Percentiles rank a stretch among this genome's conserved stretches.
phyloP scores from a whole-genome alignment of 2,797 vertebrate genomes.

The Bufotes viridis region DNA sequence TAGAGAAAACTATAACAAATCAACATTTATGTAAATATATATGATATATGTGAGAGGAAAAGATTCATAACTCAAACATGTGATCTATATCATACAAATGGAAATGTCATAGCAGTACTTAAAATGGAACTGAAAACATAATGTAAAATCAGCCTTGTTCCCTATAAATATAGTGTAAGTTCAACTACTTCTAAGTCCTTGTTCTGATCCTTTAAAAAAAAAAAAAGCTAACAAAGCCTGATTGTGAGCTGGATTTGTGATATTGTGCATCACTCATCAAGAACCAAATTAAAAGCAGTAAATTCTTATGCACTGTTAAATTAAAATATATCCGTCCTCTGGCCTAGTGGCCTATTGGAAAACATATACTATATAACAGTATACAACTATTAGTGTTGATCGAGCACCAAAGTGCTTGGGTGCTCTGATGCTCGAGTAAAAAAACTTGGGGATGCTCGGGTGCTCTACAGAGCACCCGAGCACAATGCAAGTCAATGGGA shows the following conservation, averaged over 20 bases:
- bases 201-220: no score
- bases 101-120: not conserved
- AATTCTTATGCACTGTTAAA: conserved; percentile 43
- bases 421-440: no score
- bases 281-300: conserved; percentile 46
- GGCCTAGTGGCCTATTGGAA: not conserved
- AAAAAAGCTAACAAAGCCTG: conserved; percentile 38
- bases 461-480: no score
- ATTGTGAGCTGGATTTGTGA: conserved; percentile 43
- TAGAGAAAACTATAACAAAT: not conserved
- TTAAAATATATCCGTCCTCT: conserved; percentile 29
- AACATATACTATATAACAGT: no score
- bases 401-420: no score
- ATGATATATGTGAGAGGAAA: not conserved
- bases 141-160: not conserved
- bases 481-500: no score
- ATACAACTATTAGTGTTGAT: no score
- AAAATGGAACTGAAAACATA: not conserved
- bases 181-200: no score
- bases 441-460: no score
- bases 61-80: not conserved
- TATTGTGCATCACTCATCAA: conserved; percentile 38
- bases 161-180: no score
- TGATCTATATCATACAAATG: not conserved
- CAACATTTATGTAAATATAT: not conserved